Base-by-base conservation (phyloP, 2,797 vertebrate genomes). In the Cheracebus regulus region DNA sequence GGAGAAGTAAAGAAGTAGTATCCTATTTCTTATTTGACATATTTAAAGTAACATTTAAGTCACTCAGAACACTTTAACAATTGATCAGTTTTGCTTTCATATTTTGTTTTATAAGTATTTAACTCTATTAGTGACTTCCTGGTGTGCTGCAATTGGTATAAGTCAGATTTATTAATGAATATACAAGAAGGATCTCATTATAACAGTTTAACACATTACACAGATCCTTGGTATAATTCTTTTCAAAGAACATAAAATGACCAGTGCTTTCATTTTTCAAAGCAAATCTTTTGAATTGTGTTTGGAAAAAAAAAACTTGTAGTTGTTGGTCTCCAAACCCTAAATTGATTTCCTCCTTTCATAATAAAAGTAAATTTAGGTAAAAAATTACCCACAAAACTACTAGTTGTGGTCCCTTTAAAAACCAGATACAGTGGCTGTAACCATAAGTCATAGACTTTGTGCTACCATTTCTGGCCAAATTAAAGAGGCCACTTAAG, bases 361-460 rank as follows among this genome's bases (percentile, higher is more conserved):
- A 61, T 73, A 97, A 46, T 97, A 96, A 83, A 94, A 97, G 93
- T 95, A 67, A 96, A 93, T 70, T 95, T 97, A 94, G 94, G 93
- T 97, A 95, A 84, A 98, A 67, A 97, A 30, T 97, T 89, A 75
- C 41, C 89, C 33, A 93, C 92, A 96, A 93, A 96, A 95, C 36
- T 98, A 78, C 93, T 96, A 88, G 55, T 88, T 98, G 73, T 26
- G 73, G 67, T 97, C 96, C 79, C 70, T 96, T 84, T 90, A 89
- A 84, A 96, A 96, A 95, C 92, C 85, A 97, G 64, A 95, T 67
- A 79, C 13, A 44, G 80, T 92, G 73, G 36, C 93, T 96, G n/a
- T 93, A 95, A 97, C 92, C 41, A 72, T 96, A 95, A 96, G 93
- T 97, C 79, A n/a, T 4, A 44, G 83, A 93, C 41, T 96, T 96